These are phyloP conservation scores for Zosterops pallidus DNA, from an alignment of 2,113 vertebrate species.

Conservation along the genomic window DNA sequence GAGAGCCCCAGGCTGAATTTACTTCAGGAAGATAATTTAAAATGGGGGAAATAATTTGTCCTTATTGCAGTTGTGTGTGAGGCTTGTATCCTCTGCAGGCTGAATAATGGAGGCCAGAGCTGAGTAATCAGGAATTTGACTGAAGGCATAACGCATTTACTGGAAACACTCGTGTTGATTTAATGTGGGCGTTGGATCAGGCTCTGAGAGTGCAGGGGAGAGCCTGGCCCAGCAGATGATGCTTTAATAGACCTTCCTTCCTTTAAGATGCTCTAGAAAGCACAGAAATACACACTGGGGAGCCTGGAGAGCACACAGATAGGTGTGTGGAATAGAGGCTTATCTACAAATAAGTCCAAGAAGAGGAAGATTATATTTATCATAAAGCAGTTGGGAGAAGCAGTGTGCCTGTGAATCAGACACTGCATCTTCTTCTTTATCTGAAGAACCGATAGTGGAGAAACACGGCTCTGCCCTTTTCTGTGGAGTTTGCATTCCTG, in stretches of 20 bases:
- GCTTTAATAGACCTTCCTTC: background rate
- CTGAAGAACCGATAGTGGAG: background rate
- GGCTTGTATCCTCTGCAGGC: background rate
- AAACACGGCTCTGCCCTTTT: background rate
- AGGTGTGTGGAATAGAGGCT: background rate
- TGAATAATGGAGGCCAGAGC: background rate
- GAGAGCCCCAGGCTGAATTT: background rate
- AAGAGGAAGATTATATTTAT: constrained; percentile 46
- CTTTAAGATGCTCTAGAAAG: background rate
- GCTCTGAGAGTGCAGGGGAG: background rate
- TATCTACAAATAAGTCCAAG: constrained; percentile 48
- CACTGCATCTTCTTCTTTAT: background rate
- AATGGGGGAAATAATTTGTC: background rate
- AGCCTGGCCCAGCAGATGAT: background rate
- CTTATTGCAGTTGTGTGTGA: background rate
- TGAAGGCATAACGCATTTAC: background rate
- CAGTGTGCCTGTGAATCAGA: background rate
- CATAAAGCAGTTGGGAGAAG: constrained; percentile 28
- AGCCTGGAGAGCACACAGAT: background rate
- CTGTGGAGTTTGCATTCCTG: background rate
- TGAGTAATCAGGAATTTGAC: background rate
- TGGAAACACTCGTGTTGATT: background rate
- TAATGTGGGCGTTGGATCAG: background rate
- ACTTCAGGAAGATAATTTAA: background rate
- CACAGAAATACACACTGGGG: background rate